Base-by-base conservation (phyloP, 2,113 vertebrate species). In the Anas platyrhynchos region DNA sequence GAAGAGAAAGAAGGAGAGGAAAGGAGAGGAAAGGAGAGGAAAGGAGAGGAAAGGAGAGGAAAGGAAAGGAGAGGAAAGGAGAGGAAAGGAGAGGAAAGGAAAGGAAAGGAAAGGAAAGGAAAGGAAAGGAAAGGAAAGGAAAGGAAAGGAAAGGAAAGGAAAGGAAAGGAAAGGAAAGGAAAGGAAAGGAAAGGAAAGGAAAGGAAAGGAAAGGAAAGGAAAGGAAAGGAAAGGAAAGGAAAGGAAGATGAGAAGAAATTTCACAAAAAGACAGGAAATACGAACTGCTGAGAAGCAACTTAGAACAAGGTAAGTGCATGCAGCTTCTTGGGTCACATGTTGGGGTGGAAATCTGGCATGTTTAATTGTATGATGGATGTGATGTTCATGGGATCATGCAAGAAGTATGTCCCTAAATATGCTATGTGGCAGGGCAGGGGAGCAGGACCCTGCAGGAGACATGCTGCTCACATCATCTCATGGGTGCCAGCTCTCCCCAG, bases 391-490 rank as follows among this genome's bases (percentile, higher is more conserved):
- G 61, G 25, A 16, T 55, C 52, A 43, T 2, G 13, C 17, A 72
- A 75, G 36, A 65, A 18, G 18, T 46, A 6, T 38, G 38, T 43
- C 56, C 11, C 0, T 0, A 67, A 62, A 50, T 9, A 16, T 1
- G 16, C 9, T 1, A 2, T 29, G 25, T 59, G 1, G 1, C 16
- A 14, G 50, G 27, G 26, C 3, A 1, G 36, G 55, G 31, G 9
- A 89, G 52, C 61, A 36, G 61, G 41, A 67, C 10, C 20, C 61
- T 29, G 46, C 9, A 36, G n/a, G 34, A 71, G 25, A 55, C 17
- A 17, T 2, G 9, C 2, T 69, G 16, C 36, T 59, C 21, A 16
- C 6, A 3, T 3, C 38, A 38, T 14, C 14, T 2, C 0, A 0
- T 31, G 50, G n/a, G 7, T 79, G 48, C 13, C 18, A 8, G 46